Conservation (phyloP, 2,888 invertebrate species). For the Cryptosula pallasiana region DNA sequence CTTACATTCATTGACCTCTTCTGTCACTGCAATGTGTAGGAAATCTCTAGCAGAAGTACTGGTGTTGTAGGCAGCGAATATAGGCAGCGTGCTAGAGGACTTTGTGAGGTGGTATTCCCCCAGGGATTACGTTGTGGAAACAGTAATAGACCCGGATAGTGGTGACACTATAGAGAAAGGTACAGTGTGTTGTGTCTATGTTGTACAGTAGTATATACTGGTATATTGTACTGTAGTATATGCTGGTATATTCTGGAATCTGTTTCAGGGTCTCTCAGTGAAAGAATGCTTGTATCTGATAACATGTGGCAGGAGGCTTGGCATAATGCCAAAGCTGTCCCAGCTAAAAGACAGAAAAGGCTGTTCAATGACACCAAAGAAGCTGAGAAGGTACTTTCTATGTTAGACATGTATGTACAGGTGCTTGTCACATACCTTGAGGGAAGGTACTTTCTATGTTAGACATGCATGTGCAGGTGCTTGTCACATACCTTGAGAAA, state of each 20-base stretch:
- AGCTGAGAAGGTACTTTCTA: conserved; percentile 81
- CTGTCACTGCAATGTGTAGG: background rate
- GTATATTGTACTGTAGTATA: background rate
- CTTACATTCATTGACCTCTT: background rate
- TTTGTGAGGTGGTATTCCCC: conserved; percentile 99
- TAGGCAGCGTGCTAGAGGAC: conserved; percentile 81
- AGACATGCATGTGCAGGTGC: no score
- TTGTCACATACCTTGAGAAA: no score
- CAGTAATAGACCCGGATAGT: conserved; percentile 35
- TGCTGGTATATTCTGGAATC: no score
- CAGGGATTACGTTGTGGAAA: conserved; percentile 77
- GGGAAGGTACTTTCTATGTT: no score
- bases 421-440: no score
- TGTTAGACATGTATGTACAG: no score
- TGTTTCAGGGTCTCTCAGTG: conserved; percentile 66
- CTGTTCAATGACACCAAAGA: conserved; percentile 93
- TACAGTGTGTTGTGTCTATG: background rate
- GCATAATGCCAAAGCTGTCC: conserved; percentile 80
- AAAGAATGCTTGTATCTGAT: conserved; percentile 80
- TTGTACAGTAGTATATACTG: background rate
- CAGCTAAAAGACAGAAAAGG: conserved; percentile 80
- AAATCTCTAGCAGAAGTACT: background rate
- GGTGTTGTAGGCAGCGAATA: conserved; percentile 75
- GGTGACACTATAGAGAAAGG: conserved; percentile 32
- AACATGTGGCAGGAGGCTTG: conserved; percentile 92